A percentile compares a stretch with the other conserved stretches of the same genome.
Conservation (phyloP, 2,888 invertebrate species). For the Calameuta pallipes region DNA sequence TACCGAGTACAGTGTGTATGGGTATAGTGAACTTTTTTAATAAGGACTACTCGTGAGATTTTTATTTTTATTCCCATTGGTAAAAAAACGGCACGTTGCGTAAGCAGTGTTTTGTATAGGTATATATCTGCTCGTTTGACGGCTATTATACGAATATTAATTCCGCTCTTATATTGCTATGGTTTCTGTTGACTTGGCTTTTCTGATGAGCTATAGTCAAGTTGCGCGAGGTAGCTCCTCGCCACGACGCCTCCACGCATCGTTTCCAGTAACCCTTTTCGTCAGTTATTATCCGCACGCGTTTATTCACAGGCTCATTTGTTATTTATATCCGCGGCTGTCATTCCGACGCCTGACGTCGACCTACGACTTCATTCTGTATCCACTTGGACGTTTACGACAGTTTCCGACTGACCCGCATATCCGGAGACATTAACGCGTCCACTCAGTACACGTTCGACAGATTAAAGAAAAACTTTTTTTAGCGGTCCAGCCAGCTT, state of each 20-base stretch:
- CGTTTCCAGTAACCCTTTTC: conserved; percentile 44
- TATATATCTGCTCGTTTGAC: neutral
- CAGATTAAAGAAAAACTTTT: neutral
- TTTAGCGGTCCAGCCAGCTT: neutral
- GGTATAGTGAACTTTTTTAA: neutral
- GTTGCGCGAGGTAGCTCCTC: neutral
- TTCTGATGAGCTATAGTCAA: neutral
- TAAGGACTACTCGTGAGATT: neutral
- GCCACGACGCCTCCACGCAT: neutral
- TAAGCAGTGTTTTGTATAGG: neutral
- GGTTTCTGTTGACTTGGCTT: neutral
- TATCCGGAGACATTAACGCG: neutral
- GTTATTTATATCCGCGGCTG: conserved; percentile 45
- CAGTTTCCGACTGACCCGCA: neutral
- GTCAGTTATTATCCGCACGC: conserved; percentile 51
- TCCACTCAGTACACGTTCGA: neutral
- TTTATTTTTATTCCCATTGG: neutral
- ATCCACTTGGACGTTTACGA: neutral
- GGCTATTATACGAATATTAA: neutral
- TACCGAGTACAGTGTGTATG: neutral
- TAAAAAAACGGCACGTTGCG: neutral
- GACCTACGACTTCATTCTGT: neutral
- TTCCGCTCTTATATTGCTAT: neutral
- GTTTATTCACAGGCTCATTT: conserved; percentile 47
- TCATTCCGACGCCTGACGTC: conserved; percentile 21